Conservation (phyloP, 2,113 vertebrate species). For the Nibea coibor region DNA sequence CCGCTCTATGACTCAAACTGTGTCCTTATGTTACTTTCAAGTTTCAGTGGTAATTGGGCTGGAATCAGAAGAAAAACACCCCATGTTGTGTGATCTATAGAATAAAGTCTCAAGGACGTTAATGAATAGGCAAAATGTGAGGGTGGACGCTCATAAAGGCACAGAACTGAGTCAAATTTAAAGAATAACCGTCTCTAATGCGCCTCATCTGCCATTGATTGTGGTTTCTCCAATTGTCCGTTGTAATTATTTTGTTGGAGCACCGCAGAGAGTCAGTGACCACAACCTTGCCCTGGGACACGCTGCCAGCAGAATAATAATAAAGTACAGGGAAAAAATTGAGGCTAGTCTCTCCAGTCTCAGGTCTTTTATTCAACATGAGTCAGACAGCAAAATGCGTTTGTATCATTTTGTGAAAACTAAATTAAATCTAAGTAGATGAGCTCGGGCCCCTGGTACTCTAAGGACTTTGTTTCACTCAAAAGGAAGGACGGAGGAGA, state of each 20-base stretch:
- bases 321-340: conserved; percentile 56
- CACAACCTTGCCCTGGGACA: conserved; percentile 53
- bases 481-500: conserved; percentile 20
- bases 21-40: conserved; percentile 51
- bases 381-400: conserved; percentile 52
- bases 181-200: conserved; percentile 36
- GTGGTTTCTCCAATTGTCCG: conserved; percentile 37
- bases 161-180: conserved; percentile 18
- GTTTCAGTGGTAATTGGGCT: conserved; percentile 56
- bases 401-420: conserved; percentile 58
- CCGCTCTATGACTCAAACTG: conserved; percentile 27
- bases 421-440: conserved; percentile 74
- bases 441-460: conserved; percentile 31
- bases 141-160: neutral
- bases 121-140: conserved; percentile 31
- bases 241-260: conserved; percentile 63
- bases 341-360: conserved; percentile 47
- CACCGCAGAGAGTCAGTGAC: conserved; percentile 45
- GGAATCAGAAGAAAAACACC: conserved; percentile 32
- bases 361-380: conserved; percentile 57
- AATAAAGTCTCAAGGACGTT: conserved; percentile 9
- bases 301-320: conserved; percentile 53
- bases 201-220: conserved; percentile 43
- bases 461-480: conserved; percentile 54
- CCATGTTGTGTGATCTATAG: conserved; percentile 19